Evolutionary conservation across 1,140 invertebrate species (phyloP), one percentile per base, ranked within the genome.

Genomic region (Zaprionus taronus): DNA sequence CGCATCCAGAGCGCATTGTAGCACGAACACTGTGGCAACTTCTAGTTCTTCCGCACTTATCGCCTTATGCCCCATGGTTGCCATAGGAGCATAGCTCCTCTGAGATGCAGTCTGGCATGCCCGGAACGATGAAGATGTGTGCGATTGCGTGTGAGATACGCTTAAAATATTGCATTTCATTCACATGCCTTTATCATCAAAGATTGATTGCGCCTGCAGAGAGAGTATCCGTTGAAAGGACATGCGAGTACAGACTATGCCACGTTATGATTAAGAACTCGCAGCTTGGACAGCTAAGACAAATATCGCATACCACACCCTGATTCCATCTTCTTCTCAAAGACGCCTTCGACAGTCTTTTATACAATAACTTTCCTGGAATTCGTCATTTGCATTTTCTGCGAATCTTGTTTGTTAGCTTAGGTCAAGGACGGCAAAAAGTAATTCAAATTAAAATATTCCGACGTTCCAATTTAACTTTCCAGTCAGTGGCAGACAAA

Each of bases 151-250:
- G 77, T 84, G 79, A 84, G 79, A 84, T 81, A 81, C 78, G 58
- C 81, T 84, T 80, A 84, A 84, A 84, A 84, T 84, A 84, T 84
- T 84, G 72, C 82, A 78, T 79, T 84, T 78, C 74, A 36, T 66
- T 56, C 72, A 64, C 76, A 68, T 78, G 78, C 74, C 76, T 78
- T 81, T 84, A 84, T 84, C 78, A 67, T 72, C 60, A 80, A 84
- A 84, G 82, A 84, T 84, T 84, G 82, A 84, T 84, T 74, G 82
- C 78, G 64, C 80, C 83, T 73, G 61, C 81, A 77, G 55, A 78
- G 79, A 34, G 31, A 34, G n/a, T 7, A 51, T 58, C 31, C 71
- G 22, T 41, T 49, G 47, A n/a, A 44, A 44, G 36, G 51, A 63
- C 47, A 76, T 63, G 38, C 47, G n/a, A 67, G 41, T 47, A 44